phyloP scores from a whole-genome alignment of 1,140 invertebrate genomes.

The Idris sp. region DNA sequence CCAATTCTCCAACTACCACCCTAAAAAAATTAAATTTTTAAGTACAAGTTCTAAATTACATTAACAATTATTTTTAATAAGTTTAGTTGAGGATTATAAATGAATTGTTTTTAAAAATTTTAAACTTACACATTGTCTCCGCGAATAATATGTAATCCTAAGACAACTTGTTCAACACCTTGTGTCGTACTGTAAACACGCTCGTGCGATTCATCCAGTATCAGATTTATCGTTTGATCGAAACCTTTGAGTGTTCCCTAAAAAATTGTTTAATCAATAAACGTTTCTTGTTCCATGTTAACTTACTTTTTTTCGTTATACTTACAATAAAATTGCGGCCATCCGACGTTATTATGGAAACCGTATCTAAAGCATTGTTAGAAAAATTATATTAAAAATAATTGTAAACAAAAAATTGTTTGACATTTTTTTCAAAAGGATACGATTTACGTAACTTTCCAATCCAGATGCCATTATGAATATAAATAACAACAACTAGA shows the following conservation, averaged over 20 bases:
- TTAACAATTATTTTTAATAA: not conserved
- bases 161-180: constrained; percentile 96
- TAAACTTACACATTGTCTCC: constrained; percentile 95
- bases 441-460: constrained; percentile 92
- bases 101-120: constrained; percentile 4
- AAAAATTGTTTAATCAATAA: constrained; percentile 69
- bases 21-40: constrained; percentile 72
- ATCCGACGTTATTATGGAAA: constrained; percentile 96
- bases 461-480: constrained; percentile 92
- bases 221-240: constrained; percentile 99
- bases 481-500: no score
- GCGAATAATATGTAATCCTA: constrained; percentile 97
- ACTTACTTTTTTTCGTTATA: constrained; percentile 48
- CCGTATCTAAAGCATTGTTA: constrained; percentile 85
- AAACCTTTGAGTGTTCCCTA: constrained; percentile 94
- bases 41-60: not conserved
- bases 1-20: constrained; percentile 93
- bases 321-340: constrained; percentile 96
- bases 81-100: no score
- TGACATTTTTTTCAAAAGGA: constrained; percentile 78
- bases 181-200: constrained; percentile 94
- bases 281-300: not conserved
- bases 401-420: not conserved
- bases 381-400: constrained; percentile 38
- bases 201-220: constrained; percentile 98